Conservation (phyloP, 1,140 invertebrate species). For the Pseudomyrmex sp. region DNA sequence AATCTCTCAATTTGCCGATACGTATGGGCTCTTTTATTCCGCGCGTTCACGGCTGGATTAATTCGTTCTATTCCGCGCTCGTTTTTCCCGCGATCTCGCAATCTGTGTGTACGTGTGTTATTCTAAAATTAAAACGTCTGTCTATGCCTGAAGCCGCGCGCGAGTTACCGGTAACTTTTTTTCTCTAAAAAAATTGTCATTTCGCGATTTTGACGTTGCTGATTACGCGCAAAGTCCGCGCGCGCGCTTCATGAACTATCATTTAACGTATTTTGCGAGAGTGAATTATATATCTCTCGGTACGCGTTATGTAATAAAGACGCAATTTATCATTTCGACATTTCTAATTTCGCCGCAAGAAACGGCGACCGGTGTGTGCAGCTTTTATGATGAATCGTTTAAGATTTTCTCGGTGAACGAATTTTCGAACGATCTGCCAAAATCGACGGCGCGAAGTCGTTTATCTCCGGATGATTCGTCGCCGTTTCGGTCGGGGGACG, state of each 20-base stretch:
- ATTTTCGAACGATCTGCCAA: constrained; percentile 39
- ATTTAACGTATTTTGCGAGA: too few species aligned
- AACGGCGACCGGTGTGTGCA: not conserved
- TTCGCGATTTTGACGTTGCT: too few species aligned
- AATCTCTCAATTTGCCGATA: constrained; percentile 72
- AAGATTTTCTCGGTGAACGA: constrained; percentile 28
- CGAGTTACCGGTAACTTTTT: not conserved
- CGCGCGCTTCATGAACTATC: too few species aligned
- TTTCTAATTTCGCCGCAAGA: not conserved
- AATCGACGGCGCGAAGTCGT: constrained; percentile 40
- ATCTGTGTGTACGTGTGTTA: not conserved
- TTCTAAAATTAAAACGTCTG: constrained; percentile 64
- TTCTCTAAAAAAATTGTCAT: not conserved
- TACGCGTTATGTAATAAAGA: not conserved
- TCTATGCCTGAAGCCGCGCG: not conserved
- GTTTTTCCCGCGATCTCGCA: constrained; percentile 16
- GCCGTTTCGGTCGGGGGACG: constrained; percentile 6
- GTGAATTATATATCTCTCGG: not conserved
- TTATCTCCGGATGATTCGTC: constrained; percentile 52
- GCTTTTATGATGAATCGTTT: constrained; percentile 30
- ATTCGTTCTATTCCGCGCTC: constrained; percentile 31
- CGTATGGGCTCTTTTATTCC: constrained; percentile 55
- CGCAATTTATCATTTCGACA: constrained; percentile 17
- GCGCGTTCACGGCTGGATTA: constrained; percentile 54
- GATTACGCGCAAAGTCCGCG: too few species aligned